A percentile compares a stretch with the other conserved stretches of the same genome.
Evolutionary conservation across 1,140 invertebrate genomes (phyloP).

Genomic region (Lepidurus apus): DNA sequence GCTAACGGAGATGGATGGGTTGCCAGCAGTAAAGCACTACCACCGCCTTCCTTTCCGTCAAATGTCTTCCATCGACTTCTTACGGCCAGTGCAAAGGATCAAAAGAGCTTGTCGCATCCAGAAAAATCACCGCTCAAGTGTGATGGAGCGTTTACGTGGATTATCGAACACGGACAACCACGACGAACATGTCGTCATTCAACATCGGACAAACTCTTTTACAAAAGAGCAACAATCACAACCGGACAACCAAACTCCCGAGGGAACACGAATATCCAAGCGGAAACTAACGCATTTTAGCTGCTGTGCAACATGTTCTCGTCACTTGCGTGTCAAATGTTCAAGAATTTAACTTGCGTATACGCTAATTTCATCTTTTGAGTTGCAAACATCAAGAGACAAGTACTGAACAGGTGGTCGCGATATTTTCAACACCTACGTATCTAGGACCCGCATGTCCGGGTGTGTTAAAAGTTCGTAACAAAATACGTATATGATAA

Average conservation of each 20-base stretch:
- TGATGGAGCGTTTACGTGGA: constrained; percentile 5
- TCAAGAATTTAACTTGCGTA: neutral
- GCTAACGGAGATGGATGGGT: constrained; percentile 9
- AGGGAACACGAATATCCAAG: neutral
- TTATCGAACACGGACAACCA: neutral
- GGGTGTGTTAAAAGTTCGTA: neutral
- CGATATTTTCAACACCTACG: neutral
- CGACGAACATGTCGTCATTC: neutral
- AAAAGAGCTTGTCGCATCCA: neutral
- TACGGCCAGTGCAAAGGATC: neutral
- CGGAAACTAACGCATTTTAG: neutral
- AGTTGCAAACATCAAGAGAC: no score
- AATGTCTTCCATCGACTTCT: neutral
- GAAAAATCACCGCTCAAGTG: constrained; percentile 6
- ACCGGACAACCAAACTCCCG: neutral
- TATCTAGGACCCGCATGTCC: neutral
- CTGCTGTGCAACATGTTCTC: neutral
- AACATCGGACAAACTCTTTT: neutral
- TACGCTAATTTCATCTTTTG: no score
- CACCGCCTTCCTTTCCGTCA: neutral
- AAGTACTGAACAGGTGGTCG: neutral
- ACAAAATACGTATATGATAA: neutral
- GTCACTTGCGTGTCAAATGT: neutral
- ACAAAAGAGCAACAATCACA: constrained; percentile 8
- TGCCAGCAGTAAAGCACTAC: neutral